Conservation (phyloP, 2,888 invertebrate genomes). For the Eudiplozoon nipponicum region DNA sequence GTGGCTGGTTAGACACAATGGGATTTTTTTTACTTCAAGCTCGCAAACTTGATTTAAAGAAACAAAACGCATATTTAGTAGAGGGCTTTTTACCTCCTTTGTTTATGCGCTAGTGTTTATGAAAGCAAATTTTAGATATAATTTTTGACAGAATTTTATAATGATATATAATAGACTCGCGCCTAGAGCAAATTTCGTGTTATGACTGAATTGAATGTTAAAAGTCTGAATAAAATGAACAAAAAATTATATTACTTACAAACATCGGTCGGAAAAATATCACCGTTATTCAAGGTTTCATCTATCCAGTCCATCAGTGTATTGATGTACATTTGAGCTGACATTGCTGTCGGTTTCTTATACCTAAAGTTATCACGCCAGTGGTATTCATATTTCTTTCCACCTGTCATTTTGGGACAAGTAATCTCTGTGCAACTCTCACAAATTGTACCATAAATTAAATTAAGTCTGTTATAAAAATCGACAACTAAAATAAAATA, state of each 20-base stretch:
- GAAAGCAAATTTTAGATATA: too few relatives aligned
- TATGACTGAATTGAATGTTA: too few relatives aligned
- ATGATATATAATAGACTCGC: too few relatives aligned
- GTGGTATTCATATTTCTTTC: slow-evolving; percentile 49
- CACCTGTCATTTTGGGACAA: slow-evolving; percentile 63
- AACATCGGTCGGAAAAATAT: slow-evolving; percentile 47
- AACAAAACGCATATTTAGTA: too few relatives aligned
- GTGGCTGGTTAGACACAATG: too few relatives aligned
- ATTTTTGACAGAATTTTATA: too few relatives aligned
- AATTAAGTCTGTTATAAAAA: slow-evolving; percentile 63
- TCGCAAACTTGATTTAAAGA: too few relatives aligned
- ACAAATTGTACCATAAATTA: slow-evolving; percentile 57
- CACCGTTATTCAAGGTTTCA: slow-evolving; percentile 53
- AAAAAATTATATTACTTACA: slow-evolving; percentile 27
- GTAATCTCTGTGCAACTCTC: slow-evolving; percentile 43
- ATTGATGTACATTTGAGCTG: slow-evolving; percentile 49
- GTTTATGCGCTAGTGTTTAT: too few relatives aligned
- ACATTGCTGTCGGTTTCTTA: slow-evolving; percentile 37
- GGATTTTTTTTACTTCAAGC: too few relatives aligned
- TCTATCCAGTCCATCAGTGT: slow-evolving; percentile 67
- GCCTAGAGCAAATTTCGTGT: too few relatives aligned
- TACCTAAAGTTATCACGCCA: slow-evolving; percentile 55
- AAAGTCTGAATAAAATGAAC: slow-evolving; percentile 1
- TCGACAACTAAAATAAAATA: slow-evolving; percentile 42
- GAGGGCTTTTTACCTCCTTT: too few relatives aligned